phyloP scores from a whole-genome alignment of 2,797 vertebrate species.

The Sitta carolinensis region DNA sequence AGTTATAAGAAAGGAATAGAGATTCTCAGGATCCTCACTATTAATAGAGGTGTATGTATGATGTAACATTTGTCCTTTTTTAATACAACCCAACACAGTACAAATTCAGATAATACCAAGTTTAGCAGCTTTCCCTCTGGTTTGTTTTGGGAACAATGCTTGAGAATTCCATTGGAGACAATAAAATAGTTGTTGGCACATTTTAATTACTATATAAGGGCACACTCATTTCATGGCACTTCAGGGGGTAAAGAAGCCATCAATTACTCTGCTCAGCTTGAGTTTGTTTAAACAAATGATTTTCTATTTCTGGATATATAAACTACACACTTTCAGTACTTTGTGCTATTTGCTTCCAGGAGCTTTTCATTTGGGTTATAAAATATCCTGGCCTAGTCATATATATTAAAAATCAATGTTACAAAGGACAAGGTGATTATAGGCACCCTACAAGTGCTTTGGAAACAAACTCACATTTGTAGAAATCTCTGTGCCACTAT shows the following conservation, averaged over 20 bases:
- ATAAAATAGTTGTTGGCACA: slow-evolving; percentile 61
- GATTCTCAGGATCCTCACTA: neutral
- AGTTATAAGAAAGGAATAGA: neutral
- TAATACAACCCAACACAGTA: neutral
- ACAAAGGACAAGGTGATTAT: slow-evolving; percentile 50
- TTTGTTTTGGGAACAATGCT: slow-evolving; percentile 47
- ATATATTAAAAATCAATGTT: slow-evolving; percentile 62
- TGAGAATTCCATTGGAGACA: slow-evolving; percentile 42
- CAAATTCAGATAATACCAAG: slow-evolving; percentile 16
- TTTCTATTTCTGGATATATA: slow-evolving; percentile 52
- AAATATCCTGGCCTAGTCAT: slow-evolving; percentile 10
- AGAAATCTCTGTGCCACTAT: slow-evolving; percentile 33
- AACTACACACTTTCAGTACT: slow-evolving; percentile 11
- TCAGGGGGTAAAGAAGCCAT: slow-evolving; percentile 56
- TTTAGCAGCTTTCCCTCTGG: slow-evolving; percentile 38
- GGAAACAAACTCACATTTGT: slow-evolving; percentile 50
- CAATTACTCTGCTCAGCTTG: slow-evolving; percentile 59
- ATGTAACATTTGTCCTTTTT: neutral
- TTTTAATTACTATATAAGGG: slow-evolving; percentile 69
- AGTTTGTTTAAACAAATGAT: slow-evolving; percentile 68
- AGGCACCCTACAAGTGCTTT: slow-evolving; percentile 26
- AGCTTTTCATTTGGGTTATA: slow-evolving; percentile 26
- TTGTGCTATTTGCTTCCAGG: slow-evolving; percentile 35
- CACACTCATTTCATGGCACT: slow-evolving; percentile 49
- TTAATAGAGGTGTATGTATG: neutral